Conservation (phyloP, 1,140 invertebrate species). For the Ruditapes philippinarum region DNA sequence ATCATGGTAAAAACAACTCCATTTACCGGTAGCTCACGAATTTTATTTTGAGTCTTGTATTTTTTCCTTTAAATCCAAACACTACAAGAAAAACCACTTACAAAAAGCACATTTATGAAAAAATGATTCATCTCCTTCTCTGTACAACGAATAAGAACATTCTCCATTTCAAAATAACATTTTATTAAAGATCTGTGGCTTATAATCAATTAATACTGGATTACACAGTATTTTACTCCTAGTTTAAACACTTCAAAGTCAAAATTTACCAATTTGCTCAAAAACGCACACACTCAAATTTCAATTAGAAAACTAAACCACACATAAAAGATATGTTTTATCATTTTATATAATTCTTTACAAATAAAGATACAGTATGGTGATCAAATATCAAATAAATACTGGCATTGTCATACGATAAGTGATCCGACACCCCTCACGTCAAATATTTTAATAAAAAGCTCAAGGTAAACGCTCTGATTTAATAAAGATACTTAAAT, state of each 20-base stretch:
- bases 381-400: neutral
- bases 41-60: too few species aligned
- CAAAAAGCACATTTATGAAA: neutral
- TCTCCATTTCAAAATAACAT: neutral
- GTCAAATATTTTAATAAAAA: constrained; percentile 6
- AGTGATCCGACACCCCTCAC: neutral
- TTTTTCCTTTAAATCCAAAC: neutral
- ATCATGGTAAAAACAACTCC: too few species aligned
- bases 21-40: too few species aligned
- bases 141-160: neutral
- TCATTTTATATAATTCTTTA: neutral
- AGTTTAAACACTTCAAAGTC: neutral
- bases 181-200: neutral
- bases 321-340: neutral
- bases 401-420: neutral
- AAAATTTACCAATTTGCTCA: constrained; percentile 5
- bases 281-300: neutral
- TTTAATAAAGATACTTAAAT: neutral
- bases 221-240: neutral
- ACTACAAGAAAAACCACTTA: neutral
- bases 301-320: neutral
- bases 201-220: neutral
- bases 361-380: constrained; percentile 8
- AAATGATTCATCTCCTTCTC: neutral
- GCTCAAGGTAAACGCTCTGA: neutral